A percentile compares a stretch with the other conserved stretches of the same genome.
phyloP scores from a whole-genome alignment of 2,797 vertebrate genomes.

The Sarcophilus harrisii region DNA sequence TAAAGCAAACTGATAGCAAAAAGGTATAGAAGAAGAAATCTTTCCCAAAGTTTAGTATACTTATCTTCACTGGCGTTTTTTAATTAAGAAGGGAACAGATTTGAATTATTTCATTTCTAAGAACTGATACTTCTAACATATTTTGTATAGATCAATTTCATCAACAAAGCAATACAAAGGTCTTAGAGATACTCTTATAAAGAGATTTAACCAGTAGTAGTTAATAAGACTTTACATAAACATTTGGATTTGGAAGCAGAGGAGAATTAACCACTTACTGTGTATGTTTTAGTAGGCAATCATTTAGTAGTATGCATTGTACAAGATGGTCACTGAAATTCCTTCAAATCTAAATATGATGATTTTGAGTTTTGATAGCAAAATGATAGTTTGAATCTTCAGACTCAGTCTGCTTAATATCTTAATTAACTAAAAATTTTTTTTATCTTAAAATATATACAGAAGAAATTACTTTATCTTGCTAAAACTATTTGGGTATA shows the following conservation, averaged over 20 bases:
- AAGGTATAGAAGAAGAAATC: neutral
- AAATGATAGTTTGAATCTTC: neutral
- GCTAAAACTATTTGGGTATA: slow-evolving; percentile 30
- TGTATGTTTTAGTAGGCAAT: neutral
- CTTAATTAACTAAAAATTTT: slow-evolving; percentile 33
- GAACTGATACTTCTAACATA: neutral
- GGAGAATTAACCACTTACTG: neutral
- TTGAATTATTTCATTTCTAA: neutral
- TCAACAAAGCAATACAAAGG: neutral
- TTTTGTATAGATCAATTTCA: neutral
- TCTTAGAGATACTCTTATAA: neutral
- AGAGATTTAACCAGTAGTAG: neutral
- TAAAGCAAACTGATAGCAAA: neutral
- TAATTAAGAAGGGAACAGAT: neutral
- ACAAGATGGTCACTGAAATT: neutral
- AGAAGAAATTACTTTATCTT: slow-evolving; percentile 28
- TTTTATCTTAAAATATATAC: slow-evolving; percentile 39
- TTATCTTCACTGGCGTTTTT: neutral
- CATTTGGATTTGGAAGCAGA: neutral
- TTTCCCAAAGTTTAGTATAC: neutral
- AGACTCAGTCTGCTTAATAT: neutral
- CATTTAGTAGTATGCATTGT: neutral
- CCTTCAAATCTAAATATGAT: neutral
- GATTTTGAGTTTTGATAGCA: neutral
- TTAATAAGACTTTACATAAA: neutral